Percentiles rank a stretch among this genome's conserved stretches.
Conservation (phyloP, 1,140 invertebrate genomes). For the Hycleus phaleratus region DNA sequence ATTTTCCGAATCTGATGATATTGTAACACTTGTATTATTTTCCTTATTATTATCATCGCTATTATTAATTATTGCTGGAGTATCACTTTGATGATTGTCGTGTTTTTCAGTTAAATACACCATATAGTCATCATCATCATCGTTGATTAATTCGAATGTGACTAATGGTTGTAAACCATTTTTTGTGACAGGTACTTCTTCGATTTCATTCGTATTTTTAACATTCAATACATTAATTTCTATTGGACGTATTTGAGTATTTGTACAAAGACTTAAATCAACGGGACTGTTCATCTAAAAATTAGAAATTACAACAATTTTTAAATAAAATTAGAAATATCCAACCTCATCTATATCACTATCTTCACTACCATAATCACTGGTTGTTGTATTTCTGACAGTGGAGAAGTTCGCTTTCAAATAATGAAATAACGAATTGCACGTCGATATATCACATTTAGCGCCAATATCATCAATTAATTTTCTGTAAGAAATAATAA, state of each 20-base stretch:
- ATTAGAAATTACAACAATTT: not conserved
- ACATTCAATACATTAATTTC: not conserved
- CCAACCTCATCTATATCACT: conserved; percentile 2
- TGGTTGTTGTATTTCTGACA: conserved; percentile 2
- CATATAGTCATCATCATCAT: too few species aligned
- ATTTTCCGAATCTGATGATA: too few species aligned
- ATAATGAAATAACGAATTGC: not conserved
- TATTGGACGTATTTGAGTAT: not conserved
- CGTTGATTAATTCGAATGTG: too few species aligned
- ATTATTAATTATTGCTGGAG: too few species aligned
- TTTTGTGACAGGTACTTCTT: conserved; percentile 1
- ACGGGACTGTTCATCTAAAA: not conserved
- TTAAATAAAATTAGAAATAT: too few species aligned
- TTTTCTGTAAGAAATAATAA: not conserved
- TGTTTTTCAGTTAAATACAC: too few species aligned
- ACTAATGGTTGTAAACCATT: not conserved
- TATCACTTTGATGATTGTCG: too few species aligned
- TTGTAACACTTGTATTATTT: too few species aligned
- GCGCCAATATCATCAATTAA: not conserved
- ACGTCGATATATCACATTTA: not conserved
- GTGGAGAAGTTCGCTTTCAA: not conserved
- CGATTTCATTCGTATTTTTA: not conserved
- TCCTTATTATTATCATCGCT: too few species aligned
- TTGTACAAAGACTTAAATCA: conserved; percentile 1
- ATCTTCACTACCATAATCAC: conserved; percentile 8